These are phyloP conservation scores for Lepus townsendii DNA, from an alignment of 2,797 vertebrate species.

Conservation along the genomic window DNA sequence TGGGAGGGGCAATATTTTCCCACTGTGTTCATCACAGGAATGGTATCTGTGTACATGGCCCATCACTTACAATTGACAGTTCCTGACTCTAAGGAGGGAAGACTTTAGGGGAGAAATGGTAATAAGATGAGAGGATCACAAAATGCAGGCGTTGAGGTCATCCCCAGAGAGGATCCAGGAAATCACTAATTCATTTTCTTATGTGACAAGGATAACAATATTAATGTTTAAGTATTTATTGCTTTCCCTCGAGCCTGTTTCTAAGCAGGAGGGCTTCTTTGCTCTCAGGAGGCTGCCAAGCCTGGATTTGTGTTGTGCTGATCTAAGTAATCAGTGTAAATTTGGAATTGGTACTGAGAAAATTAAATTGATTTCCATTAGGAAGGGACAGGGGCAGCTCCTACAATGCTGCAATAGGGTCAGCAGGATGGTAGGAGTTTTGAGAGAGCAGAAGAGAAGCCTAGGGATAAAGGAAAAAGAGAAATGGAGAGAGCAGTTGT, in stretches of 20 bases:
- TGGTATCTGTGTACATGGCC: slow-evolving; percentile 64
- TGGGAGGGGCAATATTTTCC: slow-evolving; percentile 52
- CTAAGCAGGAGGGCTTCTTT: slow-evolving; percentile 44
- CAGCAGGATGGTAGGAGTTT: neutral
- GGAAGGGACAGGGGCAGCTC: neutral
- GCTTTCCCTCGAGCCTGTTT: slow-evolving; percentile 62
- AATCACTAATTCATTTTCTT: slow-evolving; percentile 72
- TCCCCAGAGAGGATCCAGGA: slow-evolving; percentile 68
- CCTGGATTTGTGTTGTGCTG: slow-evolving; percentile 48
- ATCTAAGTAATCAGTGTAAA: slow-evolving; percentile 28
- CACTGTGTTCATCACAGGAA: slow-evolving; percentile 3
- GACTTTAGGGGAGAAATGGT: slow-evolving; percentile 69
- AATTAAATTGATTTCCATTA: slow-evolving; percentile 27
- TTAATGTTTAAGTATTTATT: slow-evolving; percentile 76
- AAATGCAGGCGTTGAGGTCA: slow-evolving; percentile 51
- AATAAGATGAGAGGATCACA: slow-evolving; percentile 67
- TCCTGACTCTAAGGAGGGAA: slow-evolving; percentile 63
- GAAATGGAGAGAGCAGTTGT: neutral
- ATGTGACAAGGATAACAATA: slow-evolving; percentile 75
- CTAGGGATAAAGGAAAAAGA: neutral
- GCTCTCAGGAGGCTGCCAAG: slow-evolving; percentile 3
- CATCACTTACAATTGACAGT: slow-evolving; percentile 78
- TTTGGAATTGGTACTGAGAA: slow-evolving; percentile 38
- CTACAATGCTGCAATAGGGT: neutral
- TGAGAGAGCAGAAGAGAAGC: neutral